Evolutionary conservation across 2,113 vertebrate genomes (phyloP), one percentile per base, ranked within the genome.

Genomic region (Dipodomys merriami): DNA sequence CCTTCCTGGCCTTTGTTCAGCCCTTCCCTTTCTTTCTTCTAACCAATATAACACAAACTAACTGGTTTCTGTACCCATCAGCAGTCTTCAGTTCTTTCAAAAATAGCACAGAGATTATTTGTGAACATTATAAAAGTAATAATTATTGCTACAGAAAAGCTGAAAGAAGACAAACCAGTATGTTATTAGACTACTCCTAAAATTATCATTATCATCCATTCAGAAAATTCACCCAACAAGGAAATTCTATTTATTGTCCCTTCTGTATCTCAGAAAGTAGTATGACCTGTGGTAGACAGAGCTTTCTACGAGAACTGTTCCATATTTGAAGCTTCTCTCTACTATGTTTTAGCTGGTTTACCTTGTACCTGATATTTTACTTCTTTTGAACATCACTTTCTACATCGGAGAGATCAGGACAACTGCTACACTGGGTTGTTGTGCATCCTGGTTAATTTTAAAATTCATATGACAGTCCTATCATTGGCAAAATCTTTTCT

Each of bases 151-250:
- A 30, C 29, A 76, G 62, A 84, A 81, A 35, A 78, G 29, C 10
- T 73, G 30, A n/a, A 73, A 87, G 87, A 83, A 89, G 78, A 92
- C 35, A 72, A 82, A 83, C 35, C 18, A 13, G 53, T 44, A 46
- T 3, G 16, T 30, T 13, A 62, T 60, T 67, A 65, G 33, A 25
- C 46, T 27, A 78, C 10, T 83, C 33, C 76, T 30, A 62, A 92
- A 76, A 57, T 91, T 72, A 64, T 91, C 57, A 87, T 60, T 20
- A 69, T 16, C 69, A 53, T 46, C 57, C 22, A 74, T 84, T 60
- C n/a, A 79, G 13, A 30, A 78, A 76, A 80, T 83, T 74, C 27
- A 15, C 4, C 46, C 39, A 35, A 30, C 22, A 82, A 33, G 20
- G 46, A 22, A 86, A 69, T n/a, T 35, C 2, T 73, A 57, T 33